Conservation (phyloP, 2,888 invertebrate species). For the Carpatolechia fugitivella region DNA sequence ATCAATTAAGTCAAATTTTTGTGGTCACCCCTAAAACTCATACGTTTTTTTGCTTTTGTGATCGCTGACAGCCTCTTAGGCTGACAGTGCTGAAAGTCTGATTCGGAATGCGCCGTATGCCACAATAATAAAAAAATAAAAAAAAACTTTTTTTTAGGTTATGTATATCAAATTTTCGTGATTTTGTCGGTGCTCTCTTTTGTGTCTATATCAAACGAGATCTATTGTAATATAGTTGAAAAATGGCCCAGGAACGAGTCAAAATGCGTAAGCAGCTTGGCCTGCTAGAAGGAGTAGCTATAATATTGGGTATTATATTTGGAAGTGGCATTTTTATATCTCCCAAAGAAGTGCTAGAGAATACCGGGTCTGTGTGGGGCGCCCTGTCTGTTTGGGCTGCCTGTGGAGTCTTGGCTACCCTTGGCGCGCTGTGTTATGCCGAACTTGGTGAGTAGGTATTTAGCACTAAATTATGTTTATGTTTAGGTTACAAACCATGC, state of each 20-base stretch:
- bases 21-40: too few species aligned
- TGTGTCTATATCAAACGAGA: too few species aligned
- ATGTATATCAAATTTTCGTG: too few species aligned
- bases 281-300: constrained; percentile 93
- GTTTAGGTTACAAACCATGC: too few species aligned
- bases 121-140: too few species aligned
- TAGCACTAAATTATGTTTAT: too few species aligned
- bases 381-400: constrained; percentile 92
- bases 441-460: constrained; percentile 84
- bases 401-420: constrained; percentile 93
- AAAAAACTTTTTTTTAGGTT: constrained; percentile 28
- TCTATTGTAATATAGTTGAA: constrained; percentile 12
- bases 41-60: too few species aligned
- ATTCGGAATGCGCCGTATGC: too few species aligned
- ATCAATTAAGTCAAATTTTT: too few species aligned
- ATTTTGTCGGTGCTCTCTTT: too few species aligned
- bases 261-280: constrained; percentile 94
- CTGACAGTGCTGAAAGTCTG: too few species aligned
- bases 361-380: constrained; percentile 94
- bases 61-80: too few species aligned
- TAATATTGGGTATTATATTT: constrained; percentile 95
- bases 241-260: constrained; percentile 78
- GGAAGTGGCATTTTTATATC: constrained; percentile 98
- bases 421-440: constrained; percentile 98
- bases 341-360: constrained; percentile 94